phyloP scores from a whole-genome alignment of 1,140 invertebrate genomes.

The Papilio glaucus region DNA sequence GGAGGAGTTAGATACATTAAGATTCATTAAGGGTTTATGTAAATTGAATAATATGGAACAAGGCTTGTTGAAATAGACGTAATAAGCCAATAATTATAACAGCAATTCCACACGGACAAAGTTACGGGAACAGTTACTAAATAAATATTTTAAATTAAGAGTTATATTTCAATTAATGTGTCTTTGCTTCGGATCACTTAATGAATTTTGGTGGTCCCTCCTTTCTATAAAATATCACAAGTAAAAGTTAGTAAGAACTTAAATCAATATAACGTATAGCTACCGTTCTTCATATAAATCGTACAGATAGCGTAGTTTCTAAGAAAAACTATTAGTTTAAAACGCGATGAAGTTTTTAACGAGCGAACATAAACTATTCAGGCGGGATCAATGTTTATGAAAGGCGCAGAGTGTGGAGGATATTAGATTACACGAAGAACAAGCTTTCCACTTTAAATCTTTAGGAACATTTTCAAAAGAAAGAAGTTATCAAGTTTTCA shows the following conservation, averaged over 20 bases:
- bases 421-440: background rate
- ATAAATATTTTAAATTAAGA: no score
- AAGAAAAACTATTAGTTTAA: constrained; percentile 5
- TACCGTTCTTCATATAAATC: background rate
- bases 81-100: no score
- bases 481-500: no score
- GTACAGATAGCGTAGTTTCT: background rate
- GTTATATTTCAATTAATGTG: no score
- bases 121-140: no score
- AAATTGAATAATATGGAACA: no score
- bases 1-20: no score
- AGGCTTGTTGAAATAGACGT: no score
- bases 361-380: constrained; percentile 11
- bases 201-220: no score
- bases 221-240: background rate
- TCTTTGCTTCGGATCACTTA: no score
- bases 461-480: background rate
- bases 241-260: background rate
- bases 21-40: no score
- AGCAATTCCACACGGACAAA: no score
- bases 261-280: background rate
- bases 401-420: background rate
- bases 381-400: background rate
- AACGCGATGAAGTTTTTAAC: constrained; percentile 16
- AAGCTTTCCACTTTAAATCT: constrained; percentile 4